These are phyloP conservation scores for Polydrusus tereticollis DNA, from an alignment of 2,888 invertebrate species.

Conservation along the genomic window DNA sequence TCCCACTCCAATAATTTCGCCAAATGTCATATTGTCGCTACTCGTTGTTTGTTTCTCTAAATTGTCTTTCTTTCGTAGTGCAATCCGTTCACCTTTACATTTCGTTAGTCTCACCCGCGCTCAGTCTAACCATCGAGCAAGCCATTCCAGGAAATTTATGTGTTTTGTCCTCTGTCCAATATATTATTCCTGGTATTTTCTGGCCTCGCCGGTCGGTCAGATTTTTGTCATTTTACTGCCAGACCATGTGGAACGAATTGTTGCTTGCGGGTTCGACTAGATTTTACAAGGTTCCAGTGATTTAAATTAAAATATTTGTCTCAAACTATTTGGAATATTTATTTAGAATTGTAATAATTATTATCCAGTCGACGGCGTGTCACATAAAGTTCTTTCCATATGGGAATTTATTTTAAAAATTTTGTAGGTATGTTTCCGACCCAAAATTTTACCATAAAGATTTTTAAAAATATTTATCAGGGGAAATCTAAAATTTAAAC, in stretches of 20 bases:
- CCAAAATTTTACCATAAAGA: too few species aligned
- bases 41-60: background rate
- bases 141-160: conserved; percentile 35
- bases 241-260: conserved; percentile 32
- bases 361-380: too few species aligned
- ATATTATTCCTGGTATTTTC: conserved; percentile 34
- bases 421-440: too few species aligned
- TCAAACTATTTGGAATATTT: background rate
- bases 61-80: background rate
- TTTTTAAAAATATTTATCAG: too few species aligned
- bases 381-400: too few species aligned
- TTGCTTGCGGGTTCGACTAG: conserved; percentile 2
- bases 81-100: conserved; percentile 1
- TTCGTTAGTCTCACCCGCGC: conserved; percentile 18
- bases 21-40: too few species aligned
- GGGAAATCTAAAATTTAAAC: too few species aligned
- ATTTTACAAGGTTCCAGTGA: conserved; percentile 4
- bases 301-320: conserved; percentile 8
- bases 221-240: conserved; percentile 32
- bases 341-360: background rate
- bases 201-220: conserved; percentile 22
- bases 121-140: conserved; percentile 6
- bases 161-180: conserved; percentile 31
- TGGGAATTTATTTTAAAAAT: too few species aligned
- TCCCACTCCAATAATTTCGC: too few species aligned